Base-by-base conservation (phyloP, 2,888 invertebrate genomes). In the Artemia sp. region DNA sequence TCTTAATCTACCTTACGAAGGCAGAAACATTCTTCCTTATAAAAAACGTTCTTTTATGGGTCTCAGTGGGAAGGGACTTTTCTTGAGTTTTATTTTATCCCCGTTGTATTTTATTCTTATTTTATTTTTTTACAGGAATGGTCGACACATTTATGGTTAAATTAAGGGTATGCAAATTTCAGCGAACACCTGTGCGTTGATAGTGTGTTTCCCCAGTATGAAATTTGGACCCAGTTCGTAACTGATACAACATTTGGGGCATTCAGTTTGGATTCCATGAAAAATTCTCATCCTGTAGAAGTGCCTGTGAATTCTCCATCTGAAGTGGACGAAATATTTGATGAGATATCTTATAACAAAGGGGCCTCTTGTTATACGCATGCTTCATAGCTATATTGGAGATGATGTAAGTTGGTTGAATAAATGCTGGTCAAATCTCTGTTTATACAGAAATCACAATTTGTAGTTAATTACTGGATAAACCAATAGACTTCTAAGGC, bases 101-200 rank as follows among this genome's bases (percentile, higher is more conserved):
- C 24, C n/a, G 24, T 24, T 24, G 24, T 24, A 24, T 24, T 24
- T 24, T 24, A 24, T 24, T 24, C 4, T 24, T 24, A 2, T 24
- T 24, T 4, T 24, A n/a, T n/a, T 24, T 70, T 66, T 67, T 69
- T 68, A 6, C 73, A 82, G 81, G 92, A 93, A 79, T 94, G 93
- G 93, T 95, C 94, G 94, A 93, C 92, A 2, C 90, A 95, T 80
- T 80, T 92, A 52, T 96, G 95, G 95, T 80, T 96, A 52, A 96
- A 96, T 79, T 95, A 96, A 78, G 95, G 93, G 4, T 93, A 92
- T 79, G 96, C 96, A 0, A 89, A 92, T 0, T 97, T 95, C 82
- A 91, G 94, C 67, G 94, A 96, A 78, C 95, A 90, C 76, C 83
- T 95, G 8, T 94, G 95, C 80, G 91, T 94, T 1, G 89, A 91